Base-by-base conservation (phyloP, 1,140 invertebrate genomes). In the Elymnias hypermnestra region DNA sequence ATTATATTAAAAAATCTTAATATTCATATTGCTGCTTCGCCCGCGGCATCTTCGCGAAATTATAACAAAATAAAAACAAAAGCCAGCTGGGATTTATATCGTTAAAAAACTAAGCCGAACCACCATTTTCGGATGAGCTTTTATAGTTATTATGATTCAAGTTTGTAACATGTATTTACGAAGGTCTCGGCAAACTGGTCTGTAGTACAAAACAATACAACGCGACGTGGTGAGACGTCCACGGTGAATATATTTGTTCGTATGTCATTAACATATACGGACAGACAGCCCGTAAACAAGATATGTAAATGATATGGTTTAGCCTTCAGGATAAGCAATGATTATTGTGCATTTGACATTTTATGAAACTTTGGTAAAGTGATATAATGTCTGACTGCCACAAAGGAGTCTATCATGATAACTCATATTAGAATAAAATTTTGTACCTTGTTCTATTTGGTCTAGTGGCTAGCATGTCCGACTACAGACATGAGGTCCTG, bases 61-160 rank as follows among this genome's bases (percentile, higher is more conserved):
- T 81, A 81, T 77, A 78, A 75, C 72, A 75, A 81, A 78, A 81
- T 73, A 77, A 83, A 81, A 78, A 76, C 72, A 63, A 58, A 71
- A 61, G 57, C 29, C 50, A 45, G 45, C 44, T 54, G 47, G 54
- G 66, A 76, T 73, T 83, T 78, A 78, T 71, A 75, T 58, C 61
- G 49, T 60, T 72, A 75, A 75, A 72, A 60, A 67, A 63, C 52
- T 56, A 69, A 64, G 63, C 63, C 38, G 41, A 22, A 21, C 29
- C 13, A 13, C 57, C 50, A 59, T 5, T 51, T 8, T 52, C 57
- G 5, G 3, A 1, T 18, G 72, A 64, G 1, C 63, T 45, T n/a
- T 29, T 0, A 1, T 4, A n/a, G 13, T 8, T 29, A 39, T 38
- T n/a, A n/a, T n/a, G n/a, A n/a, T n/a, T n/a, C n/a, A n/a, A n/a